These are phyloP conservation scores for Notodonta dromedarius DNA, from an alignment of 2,888 invertebrate genomes.

Conservation along the genomic window DNA sequence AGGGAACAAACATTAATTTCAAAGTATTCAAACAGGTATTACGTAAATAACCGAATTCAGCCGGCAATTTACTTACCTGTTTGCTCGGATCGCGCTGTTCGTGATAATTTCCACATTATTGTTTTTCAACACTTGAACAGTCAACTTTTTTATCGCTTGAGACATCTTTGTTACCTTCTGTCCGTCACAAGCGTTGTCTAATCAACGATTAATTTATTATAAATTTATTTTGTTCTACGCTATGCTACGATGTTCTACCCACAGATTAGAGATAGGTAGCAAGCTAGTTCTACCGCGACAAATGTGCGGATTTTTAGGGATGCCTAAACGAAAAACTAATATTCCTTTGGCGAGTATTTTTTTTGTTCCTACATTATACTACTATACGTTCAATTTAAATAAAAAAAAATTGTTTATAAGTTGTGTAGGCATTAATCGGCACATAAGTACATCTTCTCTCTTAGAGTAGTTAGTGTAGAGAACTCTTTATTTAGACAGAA, in stretches of 20 bases:
- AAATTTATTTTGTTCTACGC: constrained; percentile 10
- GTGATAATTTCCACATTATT: constrained; percentile 61
- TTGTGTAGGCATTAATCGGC: no score
- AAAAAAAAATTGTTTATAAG: no score
- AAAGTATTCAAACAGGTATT: constrained; percentile 33
- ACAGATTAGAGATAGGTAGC: no score
- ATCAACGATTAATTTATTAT: background rate
- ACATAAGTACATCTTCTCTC: no score
- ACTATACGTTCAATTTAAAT: no score
- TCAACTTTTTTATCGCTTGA: constrained; percentile 63
- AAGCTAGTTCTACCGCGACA: constrained; percentile 2
- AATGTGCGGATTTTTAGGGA: constrained; percentile 2
- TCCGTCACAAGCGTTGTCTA: constrained; percentile 26
- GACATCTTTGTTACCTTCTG: constrained; percentile 56
- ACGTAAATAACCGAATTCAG: constrained; percentile 61
- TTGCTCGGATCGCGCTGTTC: constrained; percentile 54
- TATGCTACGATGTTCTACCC: constrained; percentile 1
- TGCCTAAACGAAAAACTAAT: background rate
- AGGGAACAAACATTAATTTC: no score
- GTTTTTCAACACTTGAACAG: constrained; percentile 63
- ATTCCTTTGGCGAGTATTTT: background rate
- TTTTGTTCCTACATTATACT: no score
- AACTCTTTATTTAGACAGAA: no score
- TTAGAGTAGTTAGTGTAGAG: no score
- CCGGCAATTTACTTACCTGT: constrained; percentile 65